Percentiles rank a stretch among this genome's conserved stretches.
Evolutionary conservation across 2,797 vertebrate genomes (phyloP).

Genomic region (Macropus fuliginosus): DNA sequence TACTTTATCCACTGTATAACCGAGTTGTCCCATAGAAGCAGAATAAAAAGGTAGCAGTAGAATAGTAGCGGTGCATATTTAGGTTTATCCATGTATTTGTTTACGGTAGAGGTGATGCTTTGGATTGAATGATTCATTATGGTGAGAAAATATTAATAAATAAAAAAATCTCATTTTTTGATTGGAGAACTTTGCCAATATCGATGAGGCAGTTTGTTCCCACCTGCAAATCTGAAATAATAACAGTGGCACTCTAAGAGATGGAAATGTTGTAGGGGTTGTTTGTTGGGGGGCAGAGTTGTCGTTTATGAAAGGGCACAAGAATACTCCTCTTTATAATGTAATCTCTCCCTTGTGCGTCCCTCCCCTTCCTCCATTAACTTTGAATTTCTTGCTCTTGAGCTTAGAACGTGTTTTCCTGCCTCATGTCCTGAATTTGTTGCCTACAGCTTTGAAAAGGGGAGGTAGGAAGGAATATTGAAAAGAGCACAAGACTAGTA

Average conservation of each 20-base stretch:
- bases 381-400: background rate
- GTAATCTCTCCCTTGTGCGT: background rate
- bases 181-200: background rate
- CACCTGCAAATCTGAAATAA: background rate
- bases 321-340: background rate
- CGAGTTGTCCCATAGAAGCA: background rate
- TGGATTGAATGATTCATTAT: background rate
- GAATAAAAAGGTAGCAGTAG: background rate
- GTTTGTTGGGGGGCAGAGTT: background rate
- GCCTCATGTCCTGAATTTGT: background rate
- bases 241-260: background rate
- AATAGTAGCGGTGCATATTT: background rate
- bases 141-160: background rate
- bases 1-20: background rate
- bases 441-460: background rate
- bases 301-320: background rate
- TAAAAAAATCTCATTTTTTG: background rate
- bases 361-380: background rate
- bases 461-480: background rate
- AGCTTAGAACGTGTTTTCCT: background rate
- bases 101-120: background rate
- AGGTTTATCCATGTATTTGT: background rate
- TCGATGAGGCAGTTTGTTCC: background rate
- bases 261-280: background rate
- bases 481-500: background rate